These are phyloP conservation scores for Cecidostiba fungosa DNA, from an alignment of 2,888 invertebrate genomes.

Conservation along the genomic window DNA sequence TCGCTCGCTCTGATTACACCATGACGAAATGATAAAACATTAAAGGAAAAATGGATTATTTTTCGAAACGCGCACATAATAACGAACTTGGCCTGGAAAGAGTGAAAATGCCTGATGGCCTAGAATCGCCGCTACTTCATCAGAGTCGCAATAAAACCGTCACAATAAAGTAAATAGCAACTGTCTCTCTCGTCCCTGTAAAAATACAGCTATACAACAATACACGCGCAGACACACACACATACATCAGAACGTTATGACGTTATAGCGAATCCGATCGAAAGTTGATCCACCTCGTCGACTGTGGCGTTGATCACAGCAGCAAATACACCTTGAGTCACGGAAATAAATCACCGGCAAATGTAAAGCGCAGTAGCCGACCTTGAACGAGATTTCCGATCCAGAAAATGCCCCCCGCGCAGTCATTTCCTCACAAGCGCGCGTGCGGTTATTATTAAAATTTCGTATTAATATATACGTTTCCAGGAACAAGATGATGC, in stretches of 20 bases:
- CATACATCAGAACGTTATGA: background rate
- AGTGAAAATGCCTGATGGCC: slow-evolving; percentile 6
- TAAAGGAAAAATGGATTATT: background rate
- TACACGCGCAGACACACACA: too few species aligned
- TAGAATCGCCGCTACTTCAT: background rate
- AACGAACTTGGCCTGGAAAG: background rate
- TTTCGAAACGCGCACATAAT: background rate
- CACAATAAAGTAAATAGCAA: background rate
- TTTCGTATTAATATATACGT: background rate
- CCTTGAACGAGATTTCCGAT: slow-evolving; percentile 55
- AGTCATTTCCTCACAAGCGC: background rate
- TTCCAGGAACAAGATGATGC: background rate
- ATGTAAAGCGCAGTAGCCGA: background rate
- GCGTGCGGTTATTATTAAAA: slow-evolving; percentile 1
- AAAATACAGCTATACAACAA: background rate
- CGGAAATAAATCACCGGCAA: slow-evolving; percentile 54
- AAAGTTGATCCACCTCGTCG: background rate
- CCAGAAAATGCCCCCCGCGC: background rate
- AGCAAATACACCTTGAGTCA: slow-evolving; percentile 56
- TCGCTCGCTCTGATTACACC: background rate
- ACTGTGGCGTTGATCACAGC: slow-evolving; percentile 12
- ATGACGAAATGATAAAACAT: background rate
- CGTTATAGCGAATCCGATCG: background rate
- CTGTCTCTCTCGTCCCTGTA: background rate
- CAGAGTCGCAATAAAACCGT: background rate